Conservation (phyloP, 2,797 vertebrate species). For the Gymnopithys bicolor region DNA sequence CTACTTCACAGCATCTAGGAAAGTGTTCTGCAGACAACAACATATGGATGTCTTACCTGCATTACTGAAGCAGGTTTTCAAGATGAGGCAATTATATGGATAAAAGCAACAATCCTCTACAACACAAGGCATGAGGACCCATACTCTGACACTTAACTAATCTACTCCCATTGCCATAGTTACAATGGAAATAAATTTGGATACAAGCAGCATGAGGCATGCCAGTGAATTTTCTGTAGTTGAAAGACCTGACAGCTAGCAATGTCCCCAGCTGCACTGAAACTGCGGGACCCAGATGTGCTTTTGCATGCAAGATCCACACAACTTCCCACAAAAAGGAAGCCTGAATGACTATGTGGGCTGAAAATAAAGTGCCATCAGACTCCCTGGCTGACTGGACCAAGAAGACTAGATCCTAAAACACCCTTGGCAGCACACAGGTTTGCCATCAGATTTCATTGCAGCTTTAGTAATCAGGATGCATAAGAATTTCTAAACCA, state of each 20-base stretch:
- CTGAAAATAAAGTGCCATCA: not conserved
- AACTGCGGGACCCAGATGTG: not conserved
- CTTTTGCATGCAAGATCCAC: not conserved
- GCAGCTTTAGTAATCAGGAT: not conserved
- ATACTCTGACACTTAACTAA: not conserved
- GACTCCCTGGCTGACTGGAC: not conserved
- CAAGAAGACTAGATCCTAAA: not conserved
- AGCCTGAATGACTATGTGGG: not conserved
- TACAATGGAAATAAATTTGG: slow-evolving; percentile 20
- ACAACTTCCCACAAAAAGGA: not conserved
- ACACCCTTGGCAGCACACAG: not conserved
- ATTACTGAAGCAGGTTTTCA: not conserved
- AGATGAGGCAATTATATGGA: not conserved
- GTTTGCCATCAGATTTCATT: not conserved
- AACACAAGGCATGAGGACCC: not conserved
- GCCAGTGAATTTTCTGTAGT: not conserved
- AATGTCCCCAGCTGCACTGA: not conserved
- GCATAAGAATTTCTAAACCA: not conserved
- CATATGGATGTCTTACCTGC: no score
- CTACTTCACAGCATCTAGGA: not conserved
- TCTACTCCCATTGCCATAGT: slow-evolving; percentile 8
- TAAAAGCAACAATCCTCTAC: not conserved
- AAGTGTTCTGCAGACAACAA: not conserved
- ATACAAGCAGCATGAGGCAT: not conserved
- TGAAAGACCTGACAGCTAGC: slow-evolving; percentile 23